Base-by-base conservation (phyloP, 1,140 invertebrate genomes). In the Venturia canescens region DNA sequence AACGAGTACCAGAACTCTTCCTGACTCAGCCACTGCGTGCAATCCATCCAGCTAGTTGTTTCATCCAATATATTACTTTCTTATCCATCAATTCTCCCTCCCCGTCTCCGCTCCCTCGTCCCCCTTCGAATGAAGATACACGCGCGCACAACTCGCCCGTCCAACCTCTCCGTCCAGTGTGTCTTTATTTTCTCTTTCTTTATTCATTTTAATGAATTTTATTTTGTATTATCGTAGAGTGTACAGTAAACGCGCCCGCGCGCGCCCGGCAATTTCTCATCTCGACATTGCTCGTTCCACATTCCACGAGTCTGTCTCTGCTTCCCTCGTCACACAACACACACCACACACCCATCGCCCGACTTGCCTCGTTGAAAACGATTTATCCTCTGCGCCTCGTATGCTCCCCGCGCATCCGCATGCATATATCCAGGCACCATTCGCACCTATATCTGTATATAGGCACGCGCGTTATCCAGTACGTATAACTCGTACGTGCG, bases 11-110 rank as follows among this genome's bases (percentile, higher is more conserved):
- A 85, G 83, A n/a, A 53, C 76, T 23, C 82, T 83, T n/a, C 31
- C 81, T 11, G 88, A 89, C 34, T 80, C 86, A 1, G 67, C 84
- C 34, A 78, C 53, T 63, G 77, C 83, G 15, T 87, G 86, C 76
- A 88, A 86, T 82, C 84, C 85, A 4, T 83, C 87, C 44, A 89
- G 88, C 86, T 89, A 89, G 88, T 88, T 85, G 66, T 70, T 82
- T 48, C 29, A 27, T 29, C 11, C 69, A 70, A 38, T 18, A 38
- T 18, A 70, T 57, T 60, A 48, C 7, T 31, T 67, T 63, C 53
- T 38, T 60, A 48, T 72, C 48, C 15, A 18, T 79, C 31, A 23
- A 57, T 63, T 34, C 38, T 48, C 18, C 16, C 16, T 29, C 34
- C 16, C 3, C 18, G 26, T 31, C 48, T 74, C 26, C 27, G 18